A percentile compares a stretch with the other conserved stretches of the same genome.
Conservation (phyloP, 2,888 invertebrate genomes). For the Drosophila subsilvestris region DNA sequence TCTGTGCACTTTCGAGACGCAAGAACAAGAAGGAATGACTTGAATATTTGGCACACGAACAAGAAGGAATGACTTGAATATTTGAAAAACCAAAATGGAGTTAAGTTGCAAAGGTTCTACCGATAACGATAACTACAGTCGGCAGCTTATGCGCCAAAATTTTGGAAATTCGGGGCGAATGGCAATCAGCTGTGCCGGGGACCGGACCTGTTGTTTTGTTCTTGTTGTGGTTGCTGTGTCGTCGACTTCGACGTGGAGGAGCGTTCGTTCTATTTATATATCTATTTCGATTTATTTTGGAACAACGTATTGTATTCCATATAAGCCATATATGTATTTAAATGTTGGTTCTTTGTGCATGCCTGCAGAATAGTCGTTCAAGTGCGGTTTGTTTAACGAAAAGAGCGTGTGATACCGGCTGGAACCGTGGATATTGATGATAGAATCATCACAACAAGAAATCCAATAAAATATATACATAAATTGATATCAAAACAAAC, state of each 20-base stretch:
- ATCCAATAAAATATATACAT: slow-evolving; percentile 30
- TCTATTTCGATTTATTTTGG: slow-evolving; percentile 66
- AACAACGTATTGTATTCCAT: slow-evolving; percentile 56
- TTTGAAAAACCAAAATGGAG: slow-evolving; percentile 45
- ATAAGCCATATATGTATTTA: slow-evolving; percentile 25
- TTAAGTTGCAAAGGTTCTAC: neutral
- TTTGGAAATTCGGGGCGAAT: slow-evolving; percentile 14
- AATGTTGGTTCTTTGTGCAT: slow-evolving; percentile 34
- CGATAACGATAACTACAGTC: slow-evolving; percentile 1
- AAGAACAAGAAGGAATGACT: slow-evolving; percentile 54
- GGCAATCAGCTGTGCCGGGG: slow-evolving; percentile 49
- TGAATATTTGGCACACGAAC: slow-evolving; percentile 54
- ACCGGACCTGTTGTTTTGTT: slow-evolving; percentile 58
- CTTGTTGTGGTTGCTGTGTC: slow-evolving; percentile 35
- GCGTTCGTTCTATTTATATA: slow-evolving; percentile 67
- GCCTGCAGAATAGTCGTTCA: slow-evolving; percentile 1
- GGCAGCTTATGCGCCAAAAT: neutral
- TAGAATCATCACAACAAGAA: slow-evolving; percentile 27
- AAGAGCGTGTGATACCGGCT: slow-evolving; percentile 40
- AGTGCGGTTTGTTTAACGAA: slow-evolving; percentile 1
- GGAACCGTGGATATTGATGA: slow-evolving; percentile 11
- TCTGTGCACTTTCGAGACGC: neutral
- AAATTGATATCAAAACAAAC: slow-evolving; percentile 44
- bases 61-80: too few species aligned
- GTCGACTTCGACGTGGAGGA: slow-evolving; percentile 58